phyloP scores from a whole-genome alignment of 2,113 vertebrate species.

The Lates calcarifer region DNA sequence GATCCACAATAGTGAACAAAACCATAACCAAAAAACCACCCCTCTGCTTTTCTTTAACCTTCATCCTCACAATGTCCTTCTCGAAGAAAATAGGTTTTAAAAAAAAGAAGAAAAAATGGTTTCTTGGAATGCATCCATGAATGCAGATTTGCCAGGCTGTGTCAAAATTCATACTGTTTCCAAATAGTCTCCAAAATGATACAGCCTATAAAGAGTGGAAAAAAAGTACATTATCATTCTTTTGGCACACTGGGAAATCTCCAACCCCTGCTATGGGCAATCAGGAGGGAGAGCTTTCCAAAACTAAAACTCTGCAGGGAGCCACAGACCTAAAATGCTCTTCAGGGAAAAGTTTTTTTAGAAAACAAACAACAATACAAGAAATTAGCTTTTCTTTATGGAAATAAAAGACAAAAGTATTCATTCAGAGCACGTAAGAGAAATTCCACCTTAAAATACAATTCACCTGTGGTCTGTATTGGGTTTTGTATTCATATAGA shows the following conservation, averaged over 20 bases:
- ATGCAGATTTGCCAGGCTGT: conserved; percentile 48
- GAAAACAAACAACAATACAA: conserved; percentile 34
- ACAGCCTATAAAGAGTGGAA: conserved; percentile 41
- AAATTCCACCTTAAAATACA: too few relatives aligned
- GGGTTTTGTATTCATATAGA: too few relatives aligned
- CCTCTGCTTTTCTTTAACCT: conserved; percentile 9
- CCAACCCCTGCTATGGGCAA: conserved; percentile 47
- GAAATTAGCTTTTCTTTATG: neutral
- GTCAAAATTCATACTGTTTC: conserved; percentile 41
- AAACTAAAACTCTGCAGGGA: conserved; percentile 46
- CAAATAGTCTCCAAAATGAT: conserved; percentile 43
- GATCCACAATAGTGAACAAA: neutral
- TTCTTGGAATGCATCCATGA: conserved; percentile 37
- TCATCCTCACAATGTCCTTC: conserved; percentile 9
- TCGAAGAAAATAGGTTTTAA: conserved; percentile 26
- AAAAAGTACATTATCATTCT: conserved; percentile 62
- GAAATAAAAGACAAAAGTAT: neutral
- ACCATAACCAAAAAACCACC: conserved; percentile 7
- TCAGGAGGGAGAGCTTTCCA: conserved; percentile 28
- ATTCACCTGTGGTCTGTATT: neutral
- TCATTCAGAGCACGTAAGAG: too few relatives aligned
- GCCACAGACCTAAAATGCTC: conserved; percentile 29
- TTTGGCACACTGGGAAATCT: conserved; percentile 37
- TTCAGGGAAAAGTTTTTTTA: conserved; percentile 28
- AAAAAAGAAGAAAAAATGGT: neutral